Base-by-base conservation (phyloP, 1,140 invertebrate genomes). In the Grapholita molesta region DNA sequence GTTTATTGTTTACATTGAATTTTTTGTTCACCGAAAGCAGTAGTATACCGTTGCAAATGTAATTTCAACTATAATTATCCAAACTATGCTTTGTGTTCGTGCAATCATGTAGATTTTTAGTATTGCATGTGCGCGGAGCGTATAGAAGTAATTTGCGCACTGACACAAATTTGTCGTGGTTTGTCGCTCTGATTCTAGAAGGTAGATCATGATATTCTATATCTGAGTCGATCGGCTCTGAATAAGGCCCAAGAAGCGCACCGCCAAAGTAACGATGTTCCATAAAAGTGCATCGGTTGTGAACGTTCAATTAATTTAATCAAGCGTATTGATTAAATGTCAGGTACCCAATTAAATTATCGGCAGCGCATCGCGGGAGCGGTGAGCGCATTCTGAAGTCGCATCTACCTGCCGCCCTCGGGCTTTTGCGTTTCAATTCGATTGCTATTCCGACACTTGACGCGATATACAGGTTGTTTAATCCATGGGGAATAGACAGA, bases 301-400 rank as follows among this genome's bases (percentile, higher is more conserved):
- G 68, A 83, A 68, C 74, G 70, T 80, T 82, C 80, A 83, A 86
- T 89, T 85, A 88, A 89, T 84, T 85, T 85, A 85, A 85, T 87
- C 79, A 85, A 80, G 65, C 70, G 75, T 84, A 85, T 88, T 86
- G 85, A 86, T 86, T 86, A 85, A 87, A 89, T 84, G 78, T 86
- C 83, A 86, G 75, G 75, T 81, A 82, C 76, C 80, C 85, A 85
- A 87, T 86, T 85, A 86, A 82, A 85, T 85, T 83, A 84, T 82
- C 79, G 78, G 68, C 71, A 72, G 68, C 42, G 67, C 55, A 71
- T 74, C 70, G 67, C 53, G 70, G 70, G 71, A 73, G 71, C 70
- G 69, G 79, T 71, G 71, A 77, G 55, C 70, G 78, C 72, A 74
- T 75, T 77, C 71, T 73, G 70, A 77, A 48, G 74, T 72, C 65